Evolutionary conservation across 1,140 invertebrate species (phyloP).

Genomic region (Aleiodes sp.): DNA sequence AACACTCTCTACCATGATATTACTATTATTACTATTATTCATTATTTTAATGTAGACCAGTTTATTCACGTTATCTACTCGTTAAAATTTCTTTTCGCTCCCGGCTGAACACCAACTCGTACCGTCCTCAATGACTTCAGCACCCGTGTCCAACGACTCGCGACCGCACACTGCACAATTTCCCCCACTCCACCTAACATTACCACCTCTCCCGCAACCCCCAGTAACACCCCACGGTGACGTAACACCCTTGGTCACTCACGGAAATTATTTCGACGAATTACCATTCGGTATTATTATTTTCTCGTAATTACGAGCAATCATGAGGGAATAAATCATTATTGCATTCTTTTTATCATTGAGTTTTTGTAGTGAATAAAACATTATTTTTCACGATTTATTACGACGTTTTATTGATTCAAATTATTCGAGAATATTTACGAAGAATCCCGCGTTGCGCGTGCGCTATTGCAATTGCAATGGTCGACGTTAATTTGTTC

Average conservation of each 20-base stretch:
- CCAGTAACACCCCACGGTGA: slow-evolving; percentile 27
- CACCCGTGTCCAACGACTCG: slow-evolving; percentile 47
- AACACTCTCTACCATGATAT: not conserved
- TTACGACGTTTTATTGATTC: not conserved
- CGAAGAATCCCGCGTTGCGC: not conserved
- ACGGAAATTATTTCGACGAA: not conserved
- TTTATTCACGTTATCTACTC: too few species aligned
- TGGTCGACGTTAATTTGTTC: not conserved
- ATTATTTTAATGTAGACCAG: too few species aligned
- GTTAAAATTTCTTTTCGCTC: too few species aligned
- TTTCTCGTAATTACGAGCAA: too few species aligned
- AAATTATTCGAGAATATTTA: not conserved
- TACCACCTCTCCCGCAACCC: slow-evolving; percentile 32
- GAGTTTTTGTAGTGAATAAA: too few species aligned
- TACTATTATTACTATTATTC: not conserved
- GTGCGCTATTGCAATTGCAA: not conserved
- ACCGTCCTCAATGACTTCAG: slow-evolving; percentile 8
- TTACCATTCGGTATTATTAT: not conserved
- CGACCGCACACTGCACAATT: slow-evolving; percentile 54
- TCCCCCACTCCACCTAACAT: slow-evolving; percentile 43
- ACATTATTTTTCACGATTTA: not conserved
- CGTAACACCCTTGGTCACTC: slow-evolving; percentile 19
- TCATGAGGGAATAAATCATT: too few species aligned
- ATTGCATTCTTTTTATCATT: too few species aligned
- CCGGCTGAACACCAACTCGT: not conserved